Percentiles rank a stretch among this genome's conserved stretches.
Evolutionary conservation across 1,140 invertebrate species (phyloP).

Genomic region (Ostrea denselamellosa): DNA sequence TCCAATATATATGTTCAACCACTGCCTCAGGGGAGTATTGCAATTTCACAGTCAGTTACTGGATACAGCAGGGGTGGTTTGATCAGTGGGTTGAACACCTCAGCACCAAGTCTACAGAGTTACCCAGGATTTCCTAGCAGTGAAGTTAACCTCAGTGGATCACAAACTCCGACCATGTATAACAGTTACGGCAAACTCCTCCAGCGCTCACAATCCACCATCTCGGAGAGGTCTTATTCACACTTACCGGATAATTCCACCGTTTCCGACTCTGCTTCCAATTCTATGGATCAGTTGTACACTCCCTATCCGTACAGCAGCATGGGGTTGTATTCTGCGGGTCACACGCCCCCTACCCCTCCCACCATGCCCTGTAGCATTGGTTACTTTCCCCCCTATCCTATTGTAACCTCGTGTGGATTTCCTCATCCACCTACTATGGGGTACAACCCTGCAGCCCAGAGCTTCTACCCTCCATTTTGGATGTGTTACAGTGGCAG

Average conservation of each 20-base stretch:
- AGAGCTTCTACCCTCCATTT: neutral
- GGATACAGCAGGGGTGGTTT: neutral
- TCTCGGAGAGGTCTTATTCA: neutral
- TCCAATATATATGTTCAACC: neutral
- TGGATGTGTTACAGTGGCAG: constrained; percentile 7
- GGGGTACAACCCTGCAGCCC: neutral
- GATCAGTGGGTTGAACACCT: neutral
- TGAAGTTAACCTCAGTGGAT: neutral
- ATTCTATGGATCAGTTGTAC: neutral
- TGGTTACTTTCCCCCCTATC: neutral
- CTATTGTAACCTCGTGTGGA: neutral
- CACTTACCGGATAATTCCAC: neutral
- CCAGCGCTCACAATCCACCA: neutral
- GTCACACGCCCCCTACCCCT: neutral
- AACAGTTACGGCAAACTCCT: neutral
- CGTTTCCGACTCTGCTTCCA: neutral
- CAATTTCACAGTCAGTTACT: neutral
- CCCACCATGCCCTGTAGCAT: neutral
- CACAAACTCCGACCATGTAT: neutral
- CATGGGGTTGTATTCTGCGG: neutral
- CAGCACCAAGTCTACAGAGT: neutral
- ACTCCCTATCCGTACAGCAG: neutral
- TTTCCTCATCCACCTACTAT: neutral
- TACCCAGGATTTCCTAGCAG: neutral
- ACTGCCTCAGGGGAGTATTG: neutral